Percentiles rank a stretch among this genome's conserved stretches.
Conservation (phyloP, 2,113 vertebrate species). For the Ginglymostoma cirratum region DNA sequence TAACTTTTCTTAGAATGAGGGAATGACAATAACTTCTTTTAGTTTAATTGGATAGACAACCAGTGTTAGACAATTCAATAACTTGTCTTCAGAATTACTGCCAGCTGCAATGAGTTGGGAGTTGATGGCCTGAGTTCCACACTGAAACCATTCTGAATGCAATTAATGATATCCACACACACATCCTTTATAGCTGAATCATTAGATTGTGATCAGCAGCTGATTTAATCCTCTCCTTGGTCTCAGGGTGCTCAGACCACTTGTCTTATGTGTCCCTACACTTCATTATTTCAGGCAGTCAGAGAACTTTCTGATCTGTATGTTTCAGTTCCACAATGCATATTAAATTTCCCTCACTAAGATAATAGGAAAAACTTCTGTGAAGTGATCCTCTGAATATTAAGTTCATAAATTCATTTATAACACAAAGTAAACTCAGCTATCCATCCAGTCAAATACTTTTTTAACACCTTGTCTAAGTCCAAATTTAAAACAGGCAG, state of each 20-base stretch:
- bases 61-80: neutral
- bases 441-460: neutral
- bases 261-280: neutral
- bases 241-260: neutral
- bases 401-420: neutral
- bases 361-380: neutral
- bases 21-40: neutral
- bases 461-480: neutral
- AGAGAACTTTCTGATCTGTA: neutral
- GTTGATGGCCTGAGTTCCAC: neutral
- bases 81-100: neutral
- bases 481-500: neutral
- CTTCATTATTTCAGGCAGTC: neutral
- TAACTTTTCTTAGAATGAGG: neutral
- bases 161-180: neutral
- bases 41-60: neutral
- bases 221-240: neutral
- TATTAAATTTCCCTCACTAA: neutral
- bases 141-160: neutral
- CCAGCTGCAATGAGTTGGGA: neutral
- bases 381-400: neutral
- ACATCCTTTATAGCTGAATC: neutral
- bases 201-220: neutral
- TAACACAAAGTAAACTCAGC: neutral
- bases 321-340: neutral